Conservation (phyloP, 35 echinoderm and acorn worm genomes). For the Apostichopus japonicus region DNA sequence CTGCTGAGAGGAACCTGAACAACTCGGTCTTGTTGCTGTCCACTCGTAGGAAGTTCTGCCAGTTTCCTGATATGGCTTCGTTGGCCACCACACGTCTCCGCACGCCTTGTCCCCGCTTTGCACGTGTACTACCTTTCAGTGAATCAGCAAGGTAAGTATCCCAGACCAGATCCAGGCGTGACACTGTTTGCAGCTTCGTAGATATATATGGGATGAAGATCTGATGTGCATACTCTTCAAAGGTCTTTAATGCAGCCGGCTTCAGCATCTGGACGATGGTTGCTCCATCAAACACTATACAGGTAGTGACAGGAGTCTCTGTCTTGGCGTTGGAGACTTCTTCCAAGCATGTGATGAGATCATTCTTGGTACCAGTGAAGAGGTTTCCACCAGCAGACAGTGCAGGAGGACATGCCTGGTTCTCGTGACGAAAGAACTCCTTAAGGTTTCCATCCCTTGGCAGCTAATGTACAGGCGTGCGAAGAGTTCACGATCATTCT, state of each 20-base stretch:
- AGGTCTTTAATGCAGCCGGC: neutral
- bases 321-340: neutral
- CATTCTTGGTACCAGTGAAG: conserved; percentile 35
- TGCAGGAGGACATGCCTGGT: conserved; percentile 44
- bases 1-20: too few relatives aligned
- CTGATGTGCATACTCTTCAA: conserved; percentile 24
- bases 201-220: too few relatives aligned
- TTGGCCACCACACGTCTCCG: conserved; percentile 43
- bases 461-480: too few relatives aligned
- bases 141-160: too few relatives aligned
- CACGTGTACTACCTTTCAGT: too few relatives aligned
- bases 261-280: conserved; percentile 22
- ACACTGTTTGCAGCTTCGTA: too few relatives aligned
- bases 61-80: conserved; percentile 29
- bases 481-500: too few relatives aligned
- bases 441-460: too few relatives aligned
- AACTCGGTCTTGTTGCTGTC: conserved; percentile 62
- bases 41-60: conserved; percentile 48
- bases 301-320: neutral
- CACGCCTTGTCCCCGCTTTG: conserved; percentile 42
- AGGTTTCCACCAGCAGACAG: conserved; percentile 25
- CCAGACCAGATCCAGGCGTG: too few relatives aligned
- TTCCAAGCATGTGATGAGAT: conserved; percentile 52
- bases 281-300: conserved; percentile 38
- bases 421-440: too few relatives aligned